These are phyloP conservation scores for Dysidea cf. avara DNA, from an alignment of 37 sponge, comb jelly and placozoan species.

Conservation along the genomic window DNA sequence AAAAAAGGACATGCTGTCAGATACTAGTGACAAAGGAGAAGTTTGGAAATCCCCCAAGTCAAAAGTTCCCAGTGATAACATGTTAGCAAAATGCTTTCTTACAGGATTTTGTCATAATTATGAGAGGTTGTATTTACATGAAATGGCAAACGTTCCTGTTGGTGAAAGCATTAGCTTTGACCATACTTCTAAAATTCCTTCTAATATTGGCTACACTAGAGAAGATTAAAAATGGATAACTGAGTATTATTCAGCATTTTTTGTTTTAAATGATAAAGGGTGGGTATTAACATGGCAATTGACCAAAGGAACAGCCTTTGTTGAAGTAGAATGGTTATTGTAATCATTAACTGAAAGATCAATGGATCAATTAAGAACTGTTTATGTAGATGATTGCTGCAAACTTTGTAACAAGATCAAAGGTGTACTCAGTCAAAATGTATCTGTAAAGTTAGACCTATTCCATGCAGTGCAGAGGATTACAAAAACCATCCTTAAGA, in stretches of 20 bases:
- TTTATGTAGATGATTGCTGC: slow-evolving; percentile 47
- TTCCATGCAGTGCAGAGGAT: slow-evolving; percentile 53
- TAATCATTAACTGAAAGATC: too few species aligned
- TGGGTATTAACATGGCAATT: slow-evolving; percentile 41
- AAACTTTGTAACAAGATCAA: not conserved
- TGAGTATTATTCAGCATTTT: too few species aligned
- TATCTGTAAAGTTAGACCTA: slow-evolving; percentile 24
- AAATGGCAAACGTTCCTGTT: not conserved
- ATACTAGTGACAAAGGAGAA: not conserved
- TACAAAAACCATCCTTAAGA: too few species aligned
- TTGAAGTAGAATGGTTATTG: not conserved
- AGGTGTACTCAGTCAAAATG: too few species aligned
- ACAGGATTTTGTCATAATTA: slow-evolving; percentile 1
- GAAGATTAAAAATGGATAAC: slow-evolving; percentile 16
- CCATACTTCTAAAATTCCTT: slow-evolving; percentile 38
- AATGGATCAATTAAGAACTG: not conserved
- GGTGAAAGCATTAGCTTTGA: slow-evolving; percentile 27
- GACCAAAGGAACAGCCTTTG: slow-evolving; percentile 32
- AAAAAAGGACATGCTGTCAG: slow-evolving; percentile 7
- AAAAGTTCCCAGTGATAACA: slow-evolving; percentile 3
- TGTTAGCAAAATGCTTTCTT: slow-evolving; percentile 17
- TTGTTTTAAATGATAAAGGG: too few species aligned
- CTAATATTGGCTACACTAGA: slow-evolving; percentile 31
- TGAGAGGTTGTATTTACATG: slow-evolving; percentile 11
- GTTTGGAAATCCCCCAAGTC: slow-evolving; percentile 4